Base-by-base conservation (phyloP, 2,113 vertebrate genomes). In the Nyctereutes procyonoides region DNA sequence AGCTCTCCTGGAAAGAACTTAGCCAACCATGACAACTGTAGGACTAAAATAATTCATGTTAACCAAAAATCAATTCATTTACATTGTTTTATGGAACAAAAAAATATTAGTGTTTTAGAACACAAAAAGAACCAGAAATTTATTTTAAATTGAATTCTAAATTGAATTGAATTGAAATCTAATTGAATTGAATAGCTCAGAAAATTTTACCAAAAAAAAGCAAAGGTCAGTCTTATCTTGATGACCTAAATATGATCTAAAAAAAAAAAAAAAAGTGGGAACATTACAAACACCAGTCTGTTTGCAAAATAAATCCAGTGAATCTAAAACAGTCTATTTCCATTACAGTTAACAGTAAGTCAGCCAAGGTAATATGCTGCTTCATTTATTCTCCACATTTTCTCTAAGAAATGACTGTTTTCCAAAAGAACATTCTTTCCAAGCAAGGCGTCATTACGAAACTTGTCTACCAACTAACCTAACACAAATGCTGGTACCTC, bases 1-100 rank as follows among this genome's bases (percentile, higher is more conserved):
- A 60, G 14, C 38, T 92, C 92, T 55, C n/a, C 65, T 80, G 76
- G 58, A 92, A 10, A 90, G 24, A 92, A 96, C 14, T 79, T 91
- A 16, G 67, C n/a, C 32, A 94, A 84, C 48, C 51, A 67, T 51
- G 22, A 79, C 56, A 73, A 88, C 16, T 80, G 3, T 24, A 93
- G 69, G 56, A 88, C 19, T 93, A 92, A 95, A 92, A 28, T 65
- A 96, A 89, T 89, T 95, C 60, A 95, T 79, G 48, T 24, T 84
- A 89, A 81, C 32, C 8, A 73, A 87, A 1, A 84, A 38, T 67
- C 48, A 96, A 83, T 63, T 97, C 5, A 84, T 32, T 92, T 56
- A 86, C 71, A 74, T 55, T 73, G 19, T n/a, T 90, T 80, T 71
- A 90, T 60, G 19, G 4, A 55, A 84, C 84, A 80, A 90, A 87